phyloP scores from a whole-genome alignment of 2,888 invertebrate genomes.

The Metopia argyrocephala region DNA sequence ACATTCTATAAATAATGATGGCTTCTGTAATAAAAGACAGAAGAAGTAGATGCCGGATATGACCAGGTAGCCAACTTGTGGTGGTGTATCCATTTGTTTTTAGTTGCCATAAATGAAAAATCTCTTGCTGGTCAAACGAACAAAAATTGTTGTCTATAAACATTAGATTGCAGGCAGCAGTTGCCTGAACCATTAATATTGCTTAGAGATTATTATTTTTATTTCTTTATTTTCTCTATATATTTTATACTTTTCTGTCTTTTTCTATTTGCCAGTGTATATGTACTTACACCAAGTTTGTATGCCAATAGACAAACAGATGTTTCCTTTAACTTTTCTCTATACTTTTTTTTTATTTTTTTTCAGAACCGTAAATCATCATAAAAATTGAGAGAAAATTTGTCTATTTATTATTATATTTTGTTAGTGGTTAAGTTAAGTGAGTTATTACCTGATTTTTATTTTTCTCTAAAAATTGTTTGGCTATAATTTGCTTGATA shows the following conservation, averaged over 20 bases:
- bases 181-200: slow-evolving; percentile 46
- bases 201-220: slow-evolving; percentile 44
- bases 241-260: background rate
- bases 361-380: slow-evolving; percentile 55
- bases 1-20: no score
- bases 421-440: background rate
- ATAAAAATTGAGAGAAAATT: slow-evolving; percentile 49
- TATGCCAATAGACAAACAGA: slow-evolving; percentile 23
- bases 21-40: background rate
- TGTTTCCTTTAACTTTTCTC: slow-evolving; percentile 36
- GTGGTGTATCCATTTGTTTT: background rate
- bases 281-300: background rate
- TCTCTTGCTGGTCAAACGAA: background rate
- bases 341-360: background rate
- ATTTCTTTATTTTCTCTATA: background rate
- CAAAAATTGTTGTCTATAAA: slow-evolving; percentile 34
- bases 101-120: background rate
- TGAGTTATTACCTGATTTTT: background rate
- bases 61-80: background rate
- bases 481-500: background rate
- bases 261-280: background rate
- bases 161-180: slow-evolving; percentile 39
- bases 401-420: slow-evolving; percentile 8
- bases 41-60: background rate
- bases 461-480: background rate